These are phyloP conservation scores for Acanthosepion lycidas DNA, from an alignment of 2,888 invertebrate genomes.

Conservation along the genomic window DNA sequence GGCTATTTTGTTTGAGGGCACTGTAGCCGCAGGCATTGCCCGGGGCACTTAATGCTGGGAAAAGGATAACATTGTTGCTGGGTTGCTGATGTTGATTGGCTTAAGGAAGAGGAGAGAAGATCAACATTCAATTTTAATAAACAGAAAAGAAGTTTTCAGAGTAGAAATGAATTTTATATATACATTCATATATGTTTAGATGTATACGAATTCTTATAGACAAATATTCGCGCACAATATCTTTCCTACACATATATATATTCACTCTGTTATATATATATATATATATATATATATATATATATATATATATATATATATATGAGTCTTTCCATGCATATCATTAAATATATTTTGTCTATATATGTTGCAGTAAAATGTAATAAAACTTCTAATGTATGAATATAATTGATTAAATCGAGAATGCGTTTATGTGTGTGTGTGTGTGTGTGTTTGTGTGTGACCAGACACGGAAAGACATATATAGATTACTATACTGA, in stretches of 20 bases:
- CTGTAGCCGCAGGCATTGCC: background rate
- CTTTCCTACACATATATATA: background rate
- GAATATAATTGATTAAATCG: no score
- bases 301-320: slow-evolving; percentile 2
- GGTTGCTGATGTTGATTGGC: background rate
- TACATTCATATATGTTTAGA: background rate
- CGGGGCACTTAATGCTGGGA: background rate
- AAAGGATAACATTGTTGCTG: background rate
- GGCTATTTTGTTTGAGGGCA: background rate
- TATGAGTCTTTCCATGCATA: background rate
- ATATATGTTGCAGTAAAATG: no score
- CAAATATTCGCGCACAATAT: no score
- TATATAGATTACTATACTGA: no score
- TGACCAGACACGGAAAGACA: no score
- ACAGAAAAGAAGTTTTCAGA: background rate
- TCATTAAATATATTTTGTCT: no score
- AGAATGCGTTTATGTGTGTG: no score
- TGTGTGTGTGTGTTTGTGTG: no score
- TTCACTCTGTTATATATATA: background rate
- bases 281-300: background rate
- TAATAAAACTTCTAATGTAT: no score
- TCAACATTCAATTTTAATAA: background rate
- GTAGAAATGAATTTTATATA: background rate
- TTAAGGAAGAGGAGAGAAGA: background rate
- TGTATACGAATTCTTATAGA: background rate